Conservation (phyloP, 1,140 invertebrate species). For the Drosophila carrolli region DNA sequence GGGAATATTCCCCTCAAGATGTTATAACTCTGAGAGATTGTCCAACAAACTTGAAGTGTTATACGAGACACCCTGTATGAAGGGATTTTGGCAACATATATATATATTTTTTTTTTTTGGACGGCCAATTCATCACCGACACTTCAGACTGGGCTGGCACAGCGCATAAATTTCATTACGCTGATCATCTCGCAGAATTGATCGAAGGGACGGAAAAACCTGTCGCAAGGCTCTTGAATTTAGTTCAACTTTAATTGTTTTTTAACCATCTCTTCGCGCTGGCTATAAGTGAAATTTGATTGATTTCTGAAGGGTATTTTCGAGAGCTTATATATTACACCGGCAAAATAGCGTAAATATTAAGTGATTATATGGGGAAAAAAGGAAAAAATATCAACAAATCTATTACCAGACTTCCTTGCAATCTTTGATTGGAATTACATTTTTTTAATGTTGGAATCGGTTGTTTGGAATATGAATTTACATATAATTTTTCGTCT, state of each 20-base stretch:
- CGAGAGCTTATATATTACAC: not conserved
- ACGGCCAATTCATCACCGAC: constrained; percentile 46
- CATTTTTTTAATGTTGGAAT: too few species aligned
- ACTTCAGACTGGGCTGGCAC: constrained; percentile 35
- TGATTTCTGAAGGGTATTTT: constrained; percentile 57
- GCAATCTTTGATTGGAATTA: too few species aligned
- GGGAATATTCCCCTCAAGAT: constrained; percentile 1
- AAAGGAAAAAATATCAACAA: too few species aligned
- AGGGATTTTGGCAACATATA: constrained; percentile 19
- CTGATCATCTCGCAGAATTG: constrained; percentile 67
- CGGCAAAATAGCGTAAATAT: not conserved
- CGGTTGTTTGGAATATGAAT: too few species aligned
- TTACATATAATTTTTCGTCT: too few species aligned
- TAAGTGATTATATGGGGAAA: too few species aligned
- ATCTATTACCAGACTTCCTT: too few species aligned
- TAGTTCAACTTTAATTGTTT: constrained; percentile 82
- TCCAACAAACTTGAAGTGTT: not conserved
- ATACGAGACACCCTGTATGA: constrained; percentile 60
- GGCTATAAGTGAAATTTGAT: constrained; percentile 75
- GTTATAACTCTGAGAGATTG: constrained; percentile 37
- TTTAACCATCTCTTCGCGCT: constrained; percentile 61
- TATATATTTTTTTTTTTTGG: not conserved
- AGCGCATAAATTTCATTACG: constrained; percentile 77
- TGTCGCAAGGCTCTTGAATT: constrained; percentile 56
- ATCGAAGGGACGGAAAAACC: constrained; percentile 65